Evolutionary conservation across 2,888 invertebrate species (phyloP), one percentile per base, ranked within the genome.

Genomic region (Eristalis arbustorum): DNA sequence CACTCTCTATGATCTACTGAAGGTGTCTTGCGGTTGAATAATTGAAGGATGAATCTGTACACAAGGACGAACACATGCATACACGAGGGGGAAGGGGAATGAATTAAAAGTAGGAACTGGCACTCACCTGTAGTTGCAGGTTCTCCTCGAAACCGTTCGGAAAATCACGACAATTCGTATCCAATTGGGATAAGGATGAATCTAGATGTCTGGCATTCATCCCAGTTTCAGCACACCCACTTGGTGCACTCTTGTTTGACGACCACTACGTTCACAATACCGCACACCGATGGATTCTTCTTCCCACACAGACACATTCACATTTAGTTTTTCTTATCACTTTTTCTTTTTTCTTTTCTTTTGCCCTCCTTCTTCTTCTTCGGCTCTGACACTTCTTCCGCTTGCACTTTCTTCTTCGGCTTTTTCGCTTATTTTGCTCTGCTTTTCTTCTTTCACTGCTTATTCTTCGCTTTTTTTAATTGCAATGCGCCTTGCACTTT

Each of bases 141-240:
- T 89, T 89, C 88, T 91, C 90, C 87, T 91, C 91, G 89, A 90
- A 91, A 90, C 89, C 91, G 90, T 91, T 90, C 80, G 90, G 89
- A 88, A 89, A 89, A 82, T 90, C 89, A 63, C 89, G 89, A 85
- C 89, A 89, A 88, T 89, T 91, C 88, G 91, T 91, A 91, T 92
- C 91, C 92, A 92, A 90, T 89, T 91, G 92, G 90, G 92, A 91
- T 89, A 91, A 89, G 89, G 91, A 91, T 90, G 91, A 90, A 89
- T 91, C 91, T 90, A 91, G 89, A 90, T 92, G 90, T 89, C 91
- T 90, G 90, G 91, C 90, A 91, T 91, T 92, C 91, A 92, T 92
- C 90, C 91, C 91, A 91, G 88, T 89, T 84, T 89, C 74, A 87
- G 88, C 84, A 88, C 79, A 88, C 81, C 84, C 80, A 83, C 77